These are phyloP conservation scores for Hemaris fuciformis DNA, from an alignment of 2,888 invertebrate genomes.

Conservation along the genomic window DNA sequence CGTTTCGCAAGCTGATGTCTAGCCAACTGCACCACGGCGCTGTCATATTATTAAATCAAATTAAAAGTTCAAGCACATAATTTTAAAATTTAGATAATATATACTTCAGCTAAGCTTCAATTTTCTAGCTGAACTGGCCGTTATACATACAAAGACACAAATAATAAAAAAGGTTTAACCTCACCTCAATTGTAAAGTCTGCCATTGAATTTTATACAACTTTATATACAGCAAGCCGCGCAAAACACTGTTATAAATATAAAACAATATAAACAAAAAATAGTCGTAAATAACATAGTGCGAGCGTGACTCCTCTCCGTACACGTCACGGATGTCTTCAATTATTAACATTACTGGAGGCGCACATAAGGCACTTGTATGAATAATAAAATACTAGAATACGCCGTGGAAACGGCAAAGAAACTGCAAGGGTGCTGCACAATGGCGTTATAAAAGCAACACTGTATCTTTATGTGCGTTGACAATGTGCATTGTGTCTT, in stretches of 20 bases:
- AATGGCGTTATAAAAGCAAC: slow-evolving; percentile 76
- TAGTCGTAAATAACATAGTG: slow-evolving; percentile 34
- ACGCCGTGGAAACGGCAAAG: slow-evolving; percentile 69
- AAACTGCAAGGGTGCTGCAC: slow-evolving; percentile 68
- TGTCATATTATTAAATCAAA: too few species aligned
- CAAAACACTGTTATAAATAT: slow-evolving; percentile 17
- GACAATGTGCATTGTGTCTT: slow-evolving; percentile 76
- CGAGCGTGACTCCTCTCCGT: slow-evolving; percentile 40
- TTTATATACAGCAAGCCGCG: slow-evolving; percentile 8
- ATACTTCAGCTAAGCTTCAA: too few species aligned
- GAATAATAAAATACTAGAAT: slow-evolving; percentile 75
- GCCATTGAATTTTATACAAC: slow-evolving; percentile 2
- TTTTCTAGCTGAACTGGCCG: too few species aligned
- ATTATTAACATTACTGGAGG: slow-evolving; percentile 73
- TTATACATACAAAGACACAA: too few species aligned
- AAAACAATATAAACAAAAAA: slow-evolving; percentile 22
- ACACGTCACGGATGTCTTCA: slow-evolving; percentile 66
- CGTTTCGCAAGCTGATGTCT: too few species aligned
- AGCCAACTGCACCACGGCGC: too few species aligned
- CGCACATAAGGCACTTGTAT: slow-evolving; percentile 69
- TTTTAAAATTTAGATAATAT: too few species aligned
- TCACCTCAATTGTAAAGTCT: background rate
- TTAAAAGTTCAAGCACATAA: too few species aligned
- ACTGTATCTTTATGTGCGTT: slow-evolving; percentile 74
- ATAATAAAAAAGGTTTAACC: background rate